Percentiles rank a stretch among this genome's conserved stretches.
Conservation (phyloP, 2,113 vertebrate species). For the Forbesichthys papilliferus region DNA sequence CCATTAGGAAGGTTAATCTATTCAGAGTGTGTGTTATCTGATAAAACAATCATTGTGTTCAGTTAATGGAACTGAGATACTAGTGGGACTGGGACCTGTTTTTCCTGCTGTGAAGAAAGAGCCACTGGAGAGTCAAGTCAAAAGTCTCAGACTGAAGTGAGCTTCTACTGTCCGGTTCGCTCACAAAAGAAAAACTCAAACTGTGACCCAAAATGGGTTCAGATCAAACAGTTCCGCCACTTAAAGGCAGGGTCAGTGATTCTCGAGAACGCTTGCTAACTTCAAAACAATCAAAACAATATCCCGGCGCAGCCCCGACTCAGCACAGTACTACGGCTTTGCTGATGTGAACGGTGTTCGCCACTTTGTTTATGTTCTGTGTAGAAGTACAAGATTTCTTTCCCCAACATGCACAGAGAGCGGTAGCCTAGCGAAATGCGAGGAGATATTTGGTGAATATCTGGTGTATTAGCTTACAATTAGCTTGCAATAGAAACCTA, state of each 20-base stretch:
- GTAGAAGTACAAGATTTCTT: too few species aligned
- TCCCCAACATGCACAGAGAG: too few species aligned
- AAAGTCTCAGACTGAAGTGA: slow-evolving; percentile 40
- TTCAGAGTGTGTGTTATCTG: slow-evolving; percentile 76
- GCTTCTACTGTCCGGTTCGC: slow-evolving; percentile 19
- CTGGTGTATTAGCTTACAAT: too few species aligned
- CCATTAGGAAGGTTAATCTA: slow-evolving; percentile 79
- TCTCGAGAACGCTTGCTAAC: too few species aligned
- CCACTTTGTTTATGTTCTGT: too few species aligned
- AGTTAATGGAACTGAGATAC: slow-evolving; percentile 75
- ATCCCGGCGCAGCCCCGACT: too few species aligned
- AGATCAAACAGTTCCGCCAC: slow-evolving; percentile 11
- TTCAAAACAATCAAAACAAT: too few species aligned
- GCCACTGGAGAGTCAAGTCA: slow-evolving; percentile 34
- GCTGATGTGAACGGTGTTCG: too few species aligned
- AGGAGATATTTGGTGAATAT: too few species aligned
- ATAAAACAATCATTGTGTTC: slow-evolving; percentile 81
- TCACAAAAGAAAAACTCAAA: slow-evolving; percentile 6
- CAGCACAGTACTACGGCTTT: too few species aligned
- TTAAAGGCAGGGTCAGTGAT: neutral
- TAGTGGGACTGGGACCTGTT: slow-evolving; percentile 29
- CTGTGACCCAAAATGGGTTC: slow-evolving; percentile 27
- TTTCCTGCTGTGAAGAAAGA: slow-evolving; percentile 50
- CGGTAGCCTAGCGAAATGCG: too few species aligned
- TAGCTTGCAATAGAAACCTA: too few species aligned